These are phyloP conservation scores for Rostrhamus sociabilis DNA, from an alignment of 2,797 vertebrate species.

Conservation along the genomic window DNA sequence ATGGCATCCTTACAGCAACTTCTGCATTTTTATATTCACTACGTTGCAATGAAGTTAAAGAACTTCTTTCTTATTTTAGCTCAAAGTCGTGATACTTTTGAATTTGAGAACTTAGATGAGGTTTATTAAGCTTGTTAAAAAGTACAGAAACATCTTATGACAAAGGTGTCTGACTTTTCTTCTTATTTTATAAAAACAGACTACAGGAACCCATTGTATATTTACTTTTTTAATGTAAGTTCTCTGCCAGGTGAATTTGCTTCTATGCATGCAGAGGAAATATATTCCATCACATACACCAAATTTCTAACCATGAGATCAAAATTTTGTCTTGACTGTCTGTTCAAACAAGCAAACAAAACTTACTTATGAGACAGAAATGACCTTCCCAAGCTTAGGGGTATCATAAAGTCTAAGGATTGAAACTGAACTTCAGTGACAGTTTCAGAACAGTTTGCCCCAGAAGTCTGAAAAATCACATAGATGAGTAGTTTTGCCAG, in stretches of 20 bases:
- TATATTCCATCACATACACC: not conserved
- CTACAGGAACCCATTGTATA: not conserved
- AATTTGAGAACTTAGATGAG: not conserved
- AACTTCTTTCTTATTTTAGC: not conserved
- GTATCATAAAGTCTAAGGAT: not conserved
- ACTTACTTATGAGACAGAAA: not conserved
- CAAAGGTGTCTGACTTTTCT: not conserved
- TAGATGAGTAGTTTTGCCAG: not conserved
- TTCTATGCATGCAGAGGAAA: not conserved
- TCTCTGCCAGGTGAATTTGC: not conserved
- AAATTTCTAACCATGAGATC: not conserved
- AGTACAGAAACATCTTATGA: not conserved
- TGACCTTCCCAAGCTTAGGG: not conserved
- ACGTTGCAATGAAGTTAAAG: not conserved
- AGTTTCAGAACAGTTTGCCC: not conserved
- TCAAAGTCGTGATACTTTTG: not conserved
- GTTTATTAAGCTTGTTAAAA: not conserved
- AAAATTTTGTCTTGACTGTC: not conserved
- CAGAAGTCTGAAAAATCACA: not conserved
- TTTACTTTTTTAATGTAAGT: not conserved
- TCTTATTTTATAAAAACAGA: not conserved
- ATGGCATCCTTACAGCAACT: not conserved
- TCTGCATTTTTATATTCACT: not conserved
- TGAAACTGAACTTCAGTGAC: not conserved
- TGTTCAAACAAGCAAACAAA: not conserved